Evolutionary conservation across 2,113 vertebrate genomes (phyloP), one percentile per base, ranked within the genome.

Genomic region (Nothocercus julius): DNA sequence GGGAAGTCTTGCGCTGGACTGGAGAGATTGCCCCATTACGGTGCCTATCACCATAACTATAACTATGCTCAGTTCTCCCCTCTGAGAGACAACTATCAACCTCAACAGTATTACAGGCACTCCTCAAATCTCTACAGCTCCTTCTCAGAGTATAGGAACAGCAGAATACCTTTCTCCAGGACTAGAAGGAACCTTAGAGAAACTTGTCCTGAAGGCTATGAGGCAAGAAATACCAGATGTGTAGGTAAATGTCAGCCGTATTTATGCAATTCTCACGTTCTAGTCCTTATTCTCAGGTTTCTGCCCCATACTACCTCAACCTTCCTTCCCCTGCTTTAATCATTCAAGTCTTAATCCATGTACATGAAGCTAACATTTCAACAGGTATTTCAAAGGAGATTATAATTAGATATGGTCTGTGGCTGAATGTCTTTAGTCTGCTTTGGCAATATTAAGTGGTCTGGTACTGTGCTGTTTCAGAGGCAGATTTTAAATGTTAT

Each of bases 1-100:
- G 99, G 99, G 95, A 99, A 99, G 96, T 99, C 99, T 97, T 99
- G 99, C 91, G 99, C 99, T 27, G 99, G 99, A 97, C 96, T 99
- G 98, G 98, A 99, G 97, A 98, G 98, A 95, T 98, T 99, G 95
- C 98, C 99, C 89, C 97, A 96, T 97, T 98, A 98, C 56, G 98
- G 98, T 90, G 97, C 97, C 97, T 98, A 97, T 91, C 98, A 97
- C 75, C 98, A 93, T 95, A 98, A 98, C 97, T 99, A 98, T 99
- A 98, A 97, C 95, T 96, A 98, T 78, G 98, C 98, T 62, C 98
- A 98, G n/a, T 98, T 98, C 87, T 98, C 98, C 92, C 97, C 98
- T 72, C 93, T 98, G 95, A 98, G 96, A 97, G 97, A 97, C 97
- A 97, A 97, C 98, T 94, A 98, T 94, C 98, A 98, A 97, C 98